Percentiles rank a stretch among this genome's conserved stretches.
These are phyloP conservation scores for Netelia melanura DNA, from an alignment of 2,888 invertebrate genomes.

Conservation along the genomic window DNA sequence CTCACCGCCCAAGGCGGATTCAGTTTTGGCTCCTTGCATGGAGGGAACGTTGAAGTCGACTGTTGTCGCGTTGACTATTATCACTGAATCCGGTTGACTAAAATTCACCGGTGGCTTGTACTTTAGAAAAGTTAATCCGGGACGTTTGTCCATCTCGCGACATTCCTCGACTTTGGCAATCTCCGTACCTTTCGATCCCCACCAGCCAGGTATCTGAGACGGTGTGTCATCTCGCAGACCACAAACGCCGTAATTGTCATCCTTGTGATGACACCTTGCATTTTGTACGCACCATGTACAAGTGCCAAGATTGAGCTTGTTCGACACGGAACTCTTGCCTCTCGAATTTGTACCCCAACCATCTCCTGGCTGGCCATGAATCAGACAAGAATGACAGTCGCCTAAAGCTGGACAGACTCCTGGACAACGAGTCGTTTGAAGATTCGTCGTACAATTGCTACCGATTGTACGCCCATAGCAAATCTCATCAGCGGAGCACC, in stretches of 20 bases:
- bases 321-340: constrained; percentile 88
- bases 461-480: constrained; percentile 95
- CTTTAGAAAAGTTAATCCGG: constrained; percentile 95
- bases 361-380: constrained; percentile 89
- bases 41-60: constrained; percentile 92
- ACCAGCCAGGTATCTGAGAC: constrained; percentile 94
- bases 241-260: constrained; percentile 93
- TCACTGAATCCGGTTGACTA: constrained; percentile 95
- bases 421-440: constrained; percentile 94
- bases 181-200: constrained; percentile 94
- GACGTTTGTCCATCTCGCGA: constrained; percentile 91
- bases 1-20: constrained; percentile 90
- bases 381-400: constrained; percentile 96
- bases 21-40: constrained; percentile 88
- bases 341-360: constrained; percentile 82
- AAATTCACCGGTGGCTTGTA: constrained; percentile 95
- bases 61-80: constrained; percentile 94
- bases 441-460: constrained; percentile 95
- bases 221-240: constrained; percentile 92
- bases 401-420: constrained; percentile 95
- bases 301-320: constrained; percentile 91
- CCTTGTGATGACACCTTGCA: constrained; percentile 94
- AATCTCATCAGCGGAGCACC: constrained; percentile 93
- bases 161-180: constrained; percentile 92
- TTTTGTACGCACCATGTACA: constrained; percentile 98